Evolutionary conservation across 2,797 vertebrate species (phyloP), one percentile per base, ranked within the genome.

Genomic region (Brachymystax lenok): DNA sequence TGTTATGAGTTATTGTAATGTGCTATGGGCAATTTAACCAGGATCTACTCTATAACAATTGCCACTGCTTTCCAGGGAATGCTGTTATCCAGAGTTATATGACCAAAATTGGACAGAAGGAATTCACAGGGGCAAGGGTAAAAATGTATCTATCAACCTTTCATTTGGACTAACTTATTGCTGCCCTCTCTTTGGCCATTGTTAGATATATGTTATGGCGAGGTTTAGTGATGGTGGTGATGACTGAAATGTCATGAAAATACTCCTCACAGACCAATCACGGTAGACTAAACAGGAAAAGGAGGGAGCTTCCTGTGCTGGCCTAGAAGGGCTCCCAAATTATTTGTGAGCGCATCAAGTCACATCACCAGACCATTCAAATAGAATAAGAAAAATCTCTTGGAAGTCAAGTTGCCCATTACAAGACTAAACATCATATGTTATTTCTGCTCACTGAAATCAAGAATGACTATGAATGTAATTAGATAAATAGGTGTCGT

Each of bases 281-380:
- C 78, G 87, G 81, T 80, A 94, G 93, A 91, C 94, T 91, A 94
- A 95, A 93, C 94, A 95, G 94, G 94, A 95, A 93, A 90, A 88
- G 84, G 91, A 86, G 86, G 88, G 13, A 75, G 85, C 87, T 94
- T 94, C 94, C 94, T 94, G 91, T 83, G n/a, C 80, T 27, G 74
- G 73, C 74, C 73, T 67, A 61, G 79, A 80, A 71, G 71, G 79
- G 73, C 73, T 70, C 40, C 63, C 19, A 71, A 72, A 50, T 69
- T 72, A 19, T 69, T 54, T 61, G 30, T 28, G 33, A 46, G 28
- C 24, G 63, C n/a, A 71, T 51, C 21, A 66, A 56, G 54, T 52
- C 64, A 35, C 56, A 71, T 69, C 71, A 54, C 30, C 61, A 74
- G 50, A 5, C 52, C 54, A 59, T 80, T 35, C 73, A 69, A 71